Evolutionary conservation across 2,797 vertebrate species (phyloP), one percentile per base, ranked within the genome.

Genomic region (Sebastes wilsoni): DNA sequence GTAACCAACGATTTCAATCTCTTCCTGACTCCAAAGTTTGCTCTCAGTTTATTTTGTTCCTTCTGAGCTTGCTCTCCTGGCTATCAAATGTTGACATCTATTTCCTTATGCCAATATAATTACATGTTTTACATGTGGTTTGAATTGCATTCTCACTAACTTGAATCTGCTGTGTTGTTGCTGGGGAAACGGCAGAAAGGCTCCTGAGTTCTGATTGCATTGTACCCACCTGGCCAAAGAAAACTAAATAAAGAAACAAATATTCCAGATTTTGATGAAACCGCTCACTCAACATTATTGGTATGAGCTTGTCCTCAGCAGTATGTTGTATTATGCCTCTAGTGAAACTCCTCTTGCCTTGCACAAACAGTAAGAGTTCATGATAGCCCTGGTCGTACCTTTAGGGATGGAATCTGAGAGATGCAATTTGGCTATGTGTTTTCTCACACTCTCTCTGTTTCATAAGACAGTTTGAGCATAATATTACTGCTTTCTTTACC

Each of bases 1-100:
- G 5, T 46, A 16, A 42, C 28, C 62, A 54, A 32, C 18, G 38
- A 79, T 75, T 66, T 42, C 20, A 10, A 77, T 70, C 77, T 80
- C 61, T 56, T 72, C 73, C 66, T 27, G 22, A 34, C 12, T 69
- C 22, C 13, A 49, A 49, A 52, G 5, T 58, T 66, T 62, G 20
- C 46, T 23, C 68, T 64, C 20, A 27, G 64, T 68, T 73, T 66
- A 65, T 65, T 68, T 54, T 18, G 49, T 52, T 67, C 5, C 30
- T 38, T 27, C 28, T 73, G 58, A 58, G 27, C 52, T 46, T 27
- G 27, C 27, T 11, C 22, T 59, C n/a, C 4, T 42, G 20, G 38
- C 52, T 58, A 67, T 73, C 59, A 73, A 77, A 76, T 52, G 67
- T 68, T 30, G 69, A 64, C 76, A 80, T 59, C 64, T 77, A 28